Evolutionary conservation across 1,140 invertebrate genomes (phyloP), one percentile per base, ranked within the genome.

Genomic region (Musca domestica): DNA sequence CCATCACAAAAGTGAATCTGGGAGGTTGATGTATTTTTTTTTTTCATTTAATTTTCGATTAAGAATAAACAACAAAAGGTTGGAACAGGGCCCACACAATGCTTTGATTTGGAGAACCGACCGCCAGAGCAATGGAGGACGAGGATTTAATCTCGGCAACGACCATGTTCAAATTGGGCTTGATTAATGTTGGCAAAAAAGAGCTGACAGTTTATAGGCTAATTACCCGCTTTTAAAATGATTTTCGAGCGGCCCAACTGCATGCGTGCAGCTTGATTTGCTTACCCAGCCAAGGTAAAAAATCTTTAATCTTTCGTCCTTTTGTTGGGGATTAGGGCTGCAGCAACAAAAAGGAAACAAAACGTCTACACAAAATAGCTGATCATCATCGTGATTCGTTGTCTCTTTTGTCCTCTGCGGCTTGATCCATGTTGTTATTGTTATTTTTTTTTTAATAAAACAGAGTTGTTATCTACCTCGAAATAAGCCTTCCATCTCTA

Each of bases 391-490:
- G 3, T 61, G 56, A 61, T 61, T 61, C 12, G 15, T n/a, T 61
- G 30, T n/a, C 25, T 34, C 9, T 58, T 58, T 56, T 56, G 52
- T 56, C 9, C 46, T 48, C 12, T 22, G 47, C 22, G 22, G 12
- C 34, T 58, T 58, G 25, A 20, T 58, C 14, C 22, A 25, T 25
- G 14, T 58, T 54, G 12, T 12, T 61, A 25, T 20, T 61, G 27
- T 61, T 61, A 17, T 34, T 61, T 56, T 27, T 48, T 30, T 7
- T 41, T 41, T 41, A 46, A 66, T 51, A 66, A 51, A 66, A 66
- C 64, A 51, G 64, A 66, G 64, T 66, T 66, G 64, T 66, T 66
- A 66, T 66, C 64, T 66, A 25, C 64, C 46, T 30, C 27, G 64
- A 66, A 47, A 51, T 49, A 51, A 19, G 56, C 30, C 56, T 61